Base-by-base conservation (phyloP, 2,888 invertebrate species). In the Dysmachus trigonus region DNA sequence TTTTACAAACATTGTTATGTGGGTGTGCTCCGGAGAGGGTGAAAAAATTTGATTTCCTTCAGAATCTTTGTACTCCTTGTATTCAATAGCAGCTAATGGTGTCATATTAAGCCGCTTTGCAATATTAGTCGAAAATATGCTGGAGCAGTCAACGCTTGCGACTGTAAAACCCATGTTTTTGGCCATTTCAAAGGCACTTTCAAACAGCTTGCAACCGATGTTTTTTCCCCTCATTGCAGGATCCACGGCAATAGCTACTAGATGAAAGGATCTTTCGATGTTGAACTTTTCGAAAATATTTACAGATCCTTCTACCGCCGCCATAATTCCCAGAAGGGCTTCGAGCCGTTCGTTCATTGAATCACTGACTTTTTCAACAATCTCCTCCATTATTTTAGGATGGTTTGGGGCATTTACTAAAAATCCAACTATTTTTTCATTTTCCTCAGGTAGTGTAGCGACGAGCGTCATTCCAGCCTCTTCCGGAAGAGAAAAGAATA, bases 1-100 rank as follows among this genome's bases (percentile, higher is more conserved):
- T 87, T 88, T 89, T 8, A 87, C 76, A 86, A 87, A 89, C n/a
- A 86, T 85, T 72, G 87, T 86, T 13, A 89, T 85, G 79, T 87
- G 86, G 27, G 86, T 87, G 31, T 89, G 88, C 10, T 88, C 88
- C 31, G 38, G 27, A 33, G 82, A 86, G 18, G 88, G 88, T 30
- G 62, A 30, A 85, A 88, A 88, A 7, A 89, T 18, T 79, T 87
- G 84, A 35, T 84, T 62, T 8, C 88, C 88, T 41, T 88, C 74
- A 3, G 30, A 15, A 86, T 88, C 87, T 31, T 86, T 83, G 76
- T 88, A 88, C 51, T 88, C 88, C n/a, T 35, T 79, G 76, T 87
- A 89, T 27, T 86, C 87, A 27, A 88, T 77, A 38, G 84, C 38
- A 10, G 76, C 51, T 13, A 88, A 35, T 30, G 74, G 82, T 18